Base-by-base conservation (phyloP, 2,888 invertebrate genomes). In the Hylaea fasciaria region DNA sequence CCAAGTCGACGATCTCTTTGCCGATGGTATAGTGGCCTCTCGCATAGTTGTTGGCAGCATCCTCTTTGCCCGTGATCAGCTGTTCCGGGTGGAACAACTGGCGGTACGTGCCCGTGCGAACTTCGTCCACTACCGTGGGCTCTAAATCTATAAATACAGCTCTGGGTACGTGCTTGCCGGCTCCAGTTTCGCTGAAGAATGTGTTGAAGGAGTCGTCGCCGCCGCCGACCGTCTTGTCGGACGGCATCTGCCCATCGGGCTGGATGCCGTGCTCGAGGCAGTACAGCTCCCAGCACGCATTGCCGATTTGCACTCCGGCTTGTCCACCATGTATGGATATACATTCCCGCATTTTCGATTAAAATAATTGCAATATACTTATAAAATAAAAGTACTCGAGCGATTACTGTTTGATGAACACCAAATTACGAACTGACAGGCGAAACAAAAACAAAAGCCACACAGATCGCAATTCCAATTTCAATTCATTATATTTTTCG, bases 11-110 rank as follows among this genome's bases (percentile, higher is more conserved):
- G 72, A 98, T 97, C 89, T 98, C 98, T 83, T 97, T 97, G 73
- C 98, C 98, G 80, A 98, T 97, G 52, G 98, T 98, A 93, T 98
- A 99, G 88, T 98, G 98, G 53, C 98, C 98, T 77, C 98, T 95
- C 35, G 98, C 98, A 79, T 98, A 99, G 89, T 98, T 98, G 88
- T 99, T 98, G 62, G 98, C 98, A 10, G 98, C 98, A 81, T 98
- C 98, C 88, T 98, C 98, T 86, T 98, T 98, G 59, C 98, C 98
- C 10, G 97, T 98, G 81, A 98, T 98, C 70, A 98, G 93, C 86
- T 98, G 98, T 85, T 98, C 98, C 0, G 98, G 98, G 82, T 98
- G 98, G 94, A 98, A 98, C 70, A 98, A 94, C 83, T 98, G 98
- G 45, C 98, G 94, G 92, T 98, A 98, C n/a, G 97, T 97, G 68